Conservation (phyloP, 2,113 vertebrate species). For the Lipophrys pholis region DNA sequence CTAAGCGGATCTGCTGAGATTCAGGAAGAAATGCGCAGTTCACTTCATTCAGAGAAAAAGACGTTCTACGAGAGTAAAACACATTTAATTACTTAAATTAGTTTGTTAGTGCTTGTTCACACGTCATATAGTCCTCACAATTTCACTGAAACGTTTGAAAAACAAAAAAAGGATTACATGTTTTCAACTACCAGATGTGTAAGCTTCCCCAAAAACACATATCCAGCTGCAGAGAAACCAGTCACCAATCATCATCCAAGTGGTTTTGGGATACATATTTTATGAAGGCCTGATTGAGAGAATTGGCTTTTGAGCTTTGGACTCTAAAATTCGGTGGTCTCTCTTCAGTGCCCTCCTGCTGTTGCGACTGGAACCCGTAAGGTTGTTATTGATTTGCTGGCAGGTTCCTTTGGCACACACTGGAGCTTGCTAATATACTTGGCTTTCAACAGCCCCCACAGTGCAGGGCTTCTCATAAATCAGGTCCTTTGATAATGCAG, state of each 20-base stretch:
- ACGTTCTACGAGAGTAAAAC: background rate
- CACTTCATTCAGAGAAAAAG: constrained; percentile 10
- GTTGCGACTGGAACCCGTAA: constrained; percentile 49
- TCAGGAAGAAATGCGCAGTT: constrained; percentile 26
- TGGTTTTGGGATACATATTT: constrained; percentile 25
- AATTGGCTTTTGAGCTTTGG: constrained; percentile 9
- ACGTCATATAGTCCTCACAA: too few species aligned
- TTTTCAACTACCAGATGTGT: too few species aligned
- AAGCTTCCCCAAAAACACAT: too few species aligned
- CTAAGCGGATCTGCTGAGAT: constrained; percentile 45
- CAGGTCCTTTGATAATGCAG: constrained; percentile 70
- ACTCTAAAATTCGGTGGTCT: constrained; percentile 36
- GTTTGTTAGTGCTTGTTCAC: too few species aligned
- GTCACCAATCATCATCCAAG: background rate
- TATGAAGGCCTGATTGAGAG: constrained; percentile 32
- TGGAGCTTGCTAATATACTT: constrained; percentile 75
- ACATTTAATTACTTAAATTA: too few species aligned
- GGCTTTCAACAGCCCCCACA: constrained; percentile 69
- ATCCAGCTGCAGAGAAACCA: background rate
- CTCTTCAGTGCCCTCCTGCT: constrained; percentile 36
- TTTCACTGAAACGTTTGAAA: too few species aligned
- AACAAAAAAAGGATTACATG: too few species aligned
- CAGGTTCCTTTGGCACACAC: constrained; percentile 73
- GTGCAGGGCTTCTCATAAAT: constrained; percentile 68
- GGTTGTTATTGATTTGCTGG: constrained; percentile 80